Evolutionary conservation across 2,888 invertebrate genomes (phyloP).

Genomic region (Drosophila gaucha): DNA sequence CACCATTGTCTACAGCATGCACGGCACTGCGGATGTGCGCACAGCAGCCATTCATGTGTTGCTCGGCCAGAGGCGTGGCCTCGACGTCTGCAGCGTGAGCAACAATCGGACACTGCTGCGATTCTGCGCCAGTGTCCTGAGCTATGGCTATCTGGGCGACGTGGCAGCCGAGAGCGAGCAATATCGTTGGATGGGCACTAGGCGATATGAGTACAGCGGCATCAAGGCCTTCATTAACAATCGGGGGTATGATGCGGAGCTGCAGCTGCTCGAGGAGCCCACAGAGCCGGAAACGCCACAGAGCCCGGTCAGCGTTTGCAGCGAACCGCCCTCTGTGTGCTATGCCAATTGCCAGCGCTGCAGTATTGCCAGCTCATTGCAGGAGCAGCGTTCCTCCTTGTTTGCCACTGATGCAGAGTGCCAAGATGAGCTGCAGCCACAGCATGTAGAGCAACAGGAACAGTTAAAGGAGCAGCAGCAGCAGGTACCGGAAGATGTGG

Average conservation of each 20-base stretch:
- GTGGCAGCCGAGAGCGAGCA: constrained; percentile 91
- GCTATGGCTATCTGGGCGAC: constrained; percentile 95
- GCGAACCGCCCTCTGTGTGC: constrained; percentile 61
- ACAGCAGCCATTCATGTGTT: constrained; percentile 94
- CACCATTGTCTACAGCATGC: constrained; percentile 91
- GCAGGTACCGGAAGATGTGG: background rate
- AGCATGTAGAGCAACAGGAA: background rate
- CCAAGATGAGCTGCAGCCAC: background rate
- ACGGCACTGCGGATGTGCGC: constrained; percentile 91
- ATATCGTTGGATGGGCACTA: constrained; percentile 94
- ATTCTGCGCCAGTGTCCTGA: constrained; percentile 91
- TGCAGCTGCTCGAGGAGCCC: constrained; percentile 84
- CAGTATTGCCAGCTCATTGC: constrained; percentile 66
- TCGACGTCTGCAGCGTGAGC: constrained; percentile 91
- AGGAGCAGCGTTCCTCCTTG: constrained; percentile 53
- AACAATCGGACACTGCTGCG: constrained; percentile 87
- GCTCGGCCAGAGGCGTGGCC: constrained; percentile 89
- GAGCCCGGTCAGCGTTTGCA: constrained; percentile 38
- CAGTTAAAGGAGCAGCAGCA: background rate
- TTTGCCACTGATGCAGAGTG: constrained; percentile 11
- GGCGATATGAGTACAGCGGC: constrained; percentile 91
- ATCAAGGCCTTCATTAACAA: constrained; percentile 88
- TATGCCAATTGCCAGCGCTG: constrained; percentile 76
- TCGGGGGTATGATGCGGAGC: constrained; percentile 88
- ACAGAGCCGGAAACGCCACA: constrained; percentile 73